phyloP scores from a whole-genome alignment of 2,113 vertebrate genomes.

The Vidua chalybeata region DNA sequence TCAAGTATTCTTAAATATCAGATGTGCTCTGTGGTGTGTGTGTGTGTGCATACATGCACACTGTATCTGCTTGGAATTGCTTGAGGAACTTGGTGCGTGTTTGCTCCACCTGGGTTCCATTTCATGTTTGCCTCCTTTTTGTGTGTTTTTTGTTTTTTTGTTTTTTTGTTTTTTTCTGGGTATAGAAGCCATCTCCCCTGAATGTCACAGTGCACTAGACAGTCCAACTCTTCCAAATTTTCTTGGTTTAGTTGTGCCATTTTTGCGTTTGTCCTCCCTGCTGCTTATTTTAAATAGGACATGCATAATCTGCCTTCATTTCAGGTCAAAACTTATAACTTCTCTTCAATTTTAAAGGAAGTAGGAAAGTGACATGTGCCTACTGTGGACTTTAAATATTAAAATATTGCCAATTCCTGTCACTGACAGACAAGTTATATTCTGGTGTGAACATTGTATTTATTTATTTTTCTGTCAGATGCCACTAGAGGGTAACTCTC shows the following conservation, averaged over 20 bases:
- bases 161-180: background rate
- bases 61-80: background rate
- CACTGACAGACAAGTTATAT: background rate
- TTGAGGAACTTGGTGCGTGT: background rate
- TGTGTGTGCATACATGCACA: fast-evolving
- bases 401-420: background rate
- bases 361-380: background rate
- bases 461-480: background rate
- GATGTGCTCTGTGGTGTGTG: background rate
- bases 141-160: background rate
- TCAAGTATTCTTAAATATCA: background rate
- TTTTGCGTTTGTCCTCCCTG: background rate
- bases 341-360: background rate
- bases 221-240: background rate
- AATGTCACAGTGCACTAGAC: background rate
- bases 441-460: background rate
- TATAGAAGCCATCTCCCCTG: background rate
- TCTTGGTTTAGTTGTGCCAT: background rate
- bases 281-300: background rate
- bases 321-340: background rate
- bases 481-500: background rate
- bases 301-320: background rate
- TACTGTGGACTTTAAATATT: background rate
- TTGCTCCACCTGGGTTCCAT: background rate
- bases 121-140: background rate